These are phyloP conservation scores for Suillia variegata DNA, from an alignment of 2,888 invertebrate species.

Conservation along the genomic window DNA sequence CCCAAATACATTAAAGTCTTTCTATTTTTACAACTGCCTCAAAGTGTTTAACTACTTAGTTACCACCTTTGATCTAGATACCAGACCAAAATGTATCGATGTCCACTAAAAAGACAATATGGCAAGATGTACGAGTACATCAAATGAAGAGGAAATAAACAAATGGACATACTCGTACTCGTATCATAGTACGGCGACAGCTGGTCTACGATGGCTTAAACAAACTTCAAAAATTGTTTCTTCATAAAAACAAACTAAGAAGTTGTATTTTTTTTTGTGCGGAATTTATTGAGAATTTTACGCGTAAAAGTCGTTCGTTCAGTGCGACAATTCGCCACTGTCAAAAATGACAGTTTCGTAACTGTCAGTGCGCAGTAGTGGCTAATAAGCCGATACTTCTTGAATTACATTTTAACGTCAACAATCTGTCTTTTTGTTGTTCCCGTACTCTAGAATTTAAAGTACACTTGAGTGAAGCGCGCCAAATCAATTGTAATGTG, in stretches of 20 bases:
- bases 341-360: constrained; percentile 27
- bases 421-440: constrained; percentile 29
- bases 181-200: constrained; percentile 45
- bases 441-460: constrained; percentile 21
- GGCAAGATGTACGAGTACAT: too few species aligned
- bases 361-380: constrained; percentile 30
- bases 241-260: constrained; percentile 47
- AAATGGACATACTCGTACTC: neutral
- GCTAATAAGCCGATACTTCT: constrained; percentile 38
- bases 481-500: constrained; percentile 54
- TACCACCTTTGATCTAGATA: too few species aligned
- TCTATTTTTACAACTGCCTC: too few species aligned
- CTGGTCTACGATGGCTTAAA: constrained; percentile 39
- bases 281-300: neutral
- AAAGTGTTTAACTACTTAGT: too few species aligned
- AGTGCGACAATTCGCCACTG: neutral
- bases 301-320: constrained; percentile 18
- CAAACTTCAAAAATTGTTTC: constrained; percentile 35
- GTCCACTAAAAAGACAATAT: too few species aligned
- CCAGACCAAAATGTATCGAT: too few species aligned
- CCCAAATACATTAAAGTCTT: too few species aligned
- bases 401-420: constrained; percentile 48
- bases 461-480: constrained; percentile 54
- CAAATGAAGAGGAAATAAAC: neutral
- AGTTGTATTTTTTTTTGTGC: neutral